Evolutionary conservation across 2,888 invertebrate species (phyloP).

Genomic region (Orchesellides sinensis): DNA sequence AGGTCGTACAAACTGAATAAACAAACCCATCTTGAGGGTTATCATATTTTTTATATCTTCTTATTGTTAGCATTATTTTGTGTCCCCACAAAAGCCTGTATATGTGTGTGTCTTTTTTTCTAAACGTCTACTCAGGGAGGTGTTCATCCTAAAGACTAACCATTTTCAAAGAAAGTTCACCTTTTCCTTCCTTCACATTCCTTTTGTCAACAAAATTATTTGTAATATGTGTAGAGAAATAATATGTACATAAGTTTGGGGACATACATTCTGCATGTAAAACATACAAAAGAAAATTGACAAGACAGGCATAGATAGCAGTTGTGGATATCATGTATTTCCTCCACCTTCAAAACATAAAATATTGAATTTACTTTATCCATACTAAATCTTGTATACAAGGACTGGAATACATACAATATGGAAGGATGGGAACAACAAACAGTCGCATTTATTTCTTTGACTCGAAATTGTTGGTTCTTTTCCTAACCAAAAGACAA

Average conservation of each 20-base stretch:
- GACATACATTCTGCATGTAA: too few relatives aligned
- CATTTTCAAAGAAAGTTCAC: neutral
- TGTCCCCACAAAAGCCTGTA: neutral
- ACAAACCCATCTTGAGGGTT: neutral
- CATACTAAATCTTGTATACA: too few relatives aligned
- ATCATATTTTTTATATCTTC: neutral
- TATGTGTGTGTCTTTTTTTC: too few relatives aligned
- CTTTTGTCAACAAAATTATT: conserved; percentile 34
- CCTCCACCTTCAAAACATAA: too few relatives aligned
- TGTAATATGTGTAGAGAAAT: too few relatives aligned
- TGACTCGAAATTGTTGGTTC: conserved; percentile 18
- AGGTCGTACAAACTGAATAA: neutral
- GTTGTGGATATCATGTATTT: too few relatives aligned
- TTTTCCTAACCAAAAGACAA: conserved; percentile 1
- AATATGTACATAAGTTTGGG: too few relatives aligned
- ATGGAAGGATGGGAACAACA: too few relatives aligned
- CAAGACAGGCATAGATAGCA: too few relatives aligned
- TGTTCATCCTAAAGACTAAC: neutral
- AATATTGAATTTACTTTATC: too few relatives aligned
- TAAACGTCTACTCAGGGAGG: neutral
- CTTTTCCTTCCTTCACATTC: neutral
- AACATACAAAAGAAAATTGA: too few relatives aligned
- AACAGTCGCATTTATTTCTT: neutral
- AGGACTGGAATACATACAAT: too few relatives aligned
- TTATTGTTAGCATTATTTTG: neutral